Percentiles rank a stretch among this genome's conserved stretches.
Evolutionary conservation across 2,113 vertebrate genomes (phyloP).

Genomic region (Triplophysa siluroides): DNA sequence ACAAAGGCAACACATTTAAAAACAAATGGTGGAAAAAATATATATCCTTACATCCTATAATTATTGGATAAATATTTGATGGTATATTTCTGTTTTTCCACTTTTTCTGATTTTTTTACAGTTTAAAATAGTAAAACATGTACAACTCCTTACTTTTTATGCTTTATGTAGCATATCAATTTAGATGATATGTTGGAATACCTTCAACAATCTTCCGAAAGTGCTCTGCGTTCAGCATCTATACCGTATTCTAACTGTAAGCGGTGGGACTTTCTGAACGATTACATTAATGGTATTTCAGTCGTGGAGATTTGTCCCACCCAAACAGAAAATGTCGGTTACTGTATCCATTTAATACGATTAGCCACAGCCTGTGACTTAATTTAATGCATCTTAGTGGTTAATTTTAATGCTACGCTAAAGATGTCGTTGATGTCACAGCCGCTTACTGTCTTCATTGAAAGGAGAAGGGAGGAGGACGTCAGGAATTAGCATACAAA

Average conservation of each 20-base stretch:
- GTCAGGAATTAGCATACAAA: slow-evolving; percentile 70
- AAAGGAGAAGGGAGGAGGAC: slow-evolving; percentile 59
- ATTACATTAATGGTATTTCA: slow-evolving; percentile 34
- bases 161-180: too few relatives aligned
- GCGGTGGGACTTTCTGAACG: slow-evolving; percentile 9
- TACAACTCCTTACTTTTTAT: too few relatives aligned
- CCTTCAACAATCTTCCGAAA: too few relatives aligned
- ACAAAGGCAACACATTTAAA: too few relatives aligned
- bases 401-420: slow-evolving; percentile 65
- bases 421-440: slow-evolving; percentile 62
- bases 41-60: too few relatives aligned
- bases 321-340: slow-evolving; percentile 58
- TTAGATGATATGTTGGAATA: too few relatives aligned
- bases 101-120: too few relatives aligned
- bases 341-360: slow-evolving; percentile 67
- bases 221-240: too few relatives aligned
- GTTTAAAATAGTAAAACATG: too few relatives aligned
- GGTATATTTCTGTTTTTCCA: too few relatives aligned
- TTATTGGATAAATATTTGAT: too few relatives aligned
- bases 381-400: slow-evolving; percentile 67
- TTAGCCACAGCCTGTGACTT: slow-evolving; percentile 68
- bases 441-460: slow-evolving; percentile 61
- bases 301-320: slow-evolving; percentile 60
- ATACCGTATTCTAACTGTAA: not conserved
- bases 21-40: too few relatives aligned